Evolutionary conservation across 2,888 invertebrate genomes (phyloP).

Genomic region (Cheilosia grossa): DNA sequence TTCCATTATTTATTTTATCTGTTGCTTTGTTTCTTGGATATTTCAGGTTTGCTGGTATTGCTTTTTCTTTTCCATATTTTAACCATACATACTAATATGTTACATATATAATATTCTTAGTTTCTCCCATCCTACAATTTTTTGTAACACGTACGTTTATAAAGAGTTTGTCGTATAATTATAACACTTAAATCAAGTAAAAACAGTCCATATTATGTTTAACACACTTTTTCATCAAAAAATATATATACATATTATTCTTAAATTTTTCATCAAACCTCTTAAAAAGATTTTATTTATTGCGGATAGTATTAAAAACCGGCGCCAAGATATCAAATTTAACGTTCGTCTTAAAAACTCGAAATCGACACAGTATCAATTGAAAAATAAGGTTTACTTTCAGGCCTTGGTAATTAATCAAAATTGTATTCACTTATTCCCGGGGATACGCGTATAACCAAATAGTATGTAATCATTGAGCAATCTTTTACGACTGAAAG

Average conservation of each 20-base stretch:
- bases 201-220: conserved; percentile 18
- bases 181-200: neutral
- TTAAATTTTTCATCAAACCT: conserved; percentile 55
- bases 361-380: conserved; percentile 3
- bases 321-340: neutral
- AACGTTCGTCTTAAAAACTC: neutral
- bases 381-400: conserved; percentile 18
- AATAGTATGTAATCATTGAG: conserved; percentile 34
- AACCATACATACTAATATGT: neutral
- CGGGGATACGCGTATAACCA: conserved; percentile 47
- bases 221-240: conserved; percentile 9
- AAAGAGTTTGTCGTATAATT: neutral
- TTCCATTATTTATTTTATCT: conserved; percentile 45
- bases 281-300: conserved; percentile 30
- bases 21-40: conserved; percentile 43
- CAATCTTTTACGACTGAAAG: conserved; percentile 55
- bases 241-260: neutral
- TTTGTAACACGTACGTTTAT: neutral
- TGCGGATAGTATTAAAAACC: conserved; percentile 8
- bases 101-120: neutral
- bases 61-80: neutral
- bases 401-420: conserved; percentile 25
- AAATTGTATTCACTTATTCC: conserved; percentile 52
- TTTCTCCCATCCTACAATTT: neutral
- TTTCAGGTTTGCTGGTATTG: neutral